These are phyloP conservation scores for Horisme vitalbata DNA, from an alignment of 2,888 invertebrate species.

Conservation along the genomic window DNA sequence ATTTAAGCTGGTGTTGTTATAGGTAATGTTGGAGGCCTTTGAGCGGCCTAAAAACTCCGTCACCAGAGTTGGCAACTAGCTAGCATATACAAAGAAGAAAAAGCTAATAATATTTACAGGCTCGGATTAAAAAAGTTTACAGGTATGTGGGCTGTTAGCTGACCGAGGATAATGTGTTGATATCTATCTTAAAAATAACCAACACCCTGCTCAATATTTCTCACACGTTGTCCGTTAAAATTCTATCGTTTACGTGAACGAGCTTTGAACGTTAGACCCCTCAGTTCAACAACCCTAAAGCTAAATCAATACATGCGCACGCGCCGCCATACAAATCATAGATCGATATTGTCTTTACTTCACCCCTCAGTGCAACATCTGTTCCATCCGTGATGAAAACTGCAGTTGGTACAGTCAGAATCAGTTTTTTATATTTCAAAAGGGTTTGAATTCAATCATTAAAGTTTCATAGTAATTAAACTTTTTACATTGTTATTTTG, in stretches of 20 bases:
- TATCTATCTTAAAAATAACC: not conserved
- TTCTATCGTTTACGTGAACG: constrained; percentile 23
- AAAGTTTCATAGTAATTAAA: no score
- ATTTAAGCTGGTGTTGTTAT: no score
- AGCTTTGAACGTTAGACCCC: constrained; percentile 26
- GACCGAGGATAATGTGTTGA: constrained; percentile 28
- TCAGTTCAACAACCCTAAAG: constrained; percentile 45
- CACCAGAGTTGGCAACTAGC: no score
- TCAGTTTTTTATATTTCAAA: no score
- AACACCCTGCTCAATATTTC: constrained; percentile 3
- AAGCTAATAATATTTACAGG: no score
- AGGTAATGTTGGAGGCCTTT: no score
- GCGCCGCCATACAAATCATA: constrained; percentile 48
- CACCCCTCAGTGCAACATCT: constrained; percentile 64
- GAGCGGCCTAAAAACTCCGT: no score
- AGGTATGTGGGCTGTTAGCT: not conserved
- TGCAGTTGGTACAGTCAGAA: no score
- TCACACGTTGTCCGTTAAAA: constrained; percentile 21
- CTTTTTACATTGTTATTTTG: no score
- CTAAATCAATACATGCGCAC: constrained; percentile 62
- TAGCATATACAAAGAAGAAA: no score
- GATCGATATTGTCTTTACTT: constrained; percentile 71
- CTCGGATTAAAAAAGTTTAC: no score
- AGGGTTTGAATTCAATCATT: no score
- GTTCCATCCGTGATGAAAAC: constrained; percentile 36